Base-by-base conservation (phyloP, 2,113 vertebrate species). In the Psettodes erumei region DNA sequence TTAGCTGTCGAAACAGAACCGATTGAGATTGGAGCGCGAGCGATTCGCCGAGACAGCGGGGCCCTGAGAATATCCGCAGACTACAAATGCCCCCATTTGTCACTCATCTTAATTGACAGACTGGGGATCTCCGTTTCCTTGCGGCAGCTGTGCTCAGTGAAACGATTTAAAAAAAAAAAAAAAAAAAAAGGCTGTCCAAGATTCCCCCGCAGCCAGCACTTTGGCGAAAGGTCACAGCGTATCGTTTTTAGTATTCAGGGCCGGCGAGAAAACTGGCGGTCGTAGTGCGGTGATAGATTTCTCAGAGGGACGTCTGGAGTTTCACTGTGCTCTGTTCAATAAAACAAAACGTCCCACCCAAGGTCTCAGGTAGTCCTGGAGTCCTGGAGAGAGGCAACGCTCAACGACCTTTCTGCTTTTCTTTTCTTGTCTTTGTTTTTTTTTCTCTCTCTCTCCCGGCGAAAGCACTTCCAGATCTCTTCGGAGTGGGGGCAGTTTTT, bases 31-130 rank as follows among this genome's bases (percentile, higher is more conserved):
- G 55, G 50, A 69, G 37, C 32, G 62, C 43, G 65, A 81, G 58
- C 71, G 77, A 85, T 81, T 56, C 10, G 38, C 47, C 64, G 60
- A 78, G 81, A 85, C 71, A 64, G 64, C 27, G 42, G 72, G 58
- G 72, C 59, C 82, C 42, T 66, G 64, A 27, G 61, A 47, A 65
- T 45, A 80, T 84, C 74, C 75, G 55, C 61, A 58, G 84, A 90
- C 83, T 84, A 81, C 80, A 82, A 79, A 88, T 89, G 80, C 66
- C 64, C 83, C 50, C 78, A 82, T 91, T 91, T 90, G 86, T 89
- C 82, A 84, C 80, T 88, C 88, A 74, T 90, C 73, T 67, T 89
- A 91, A 91, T 89, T 89, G 90, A 88, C 84, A 86, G 87, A 75
- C 62, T 56, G 48, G 85, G 82, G 81, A 84, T 75, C 58, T 68